phyloP scores from a whole-genome alignment of 2,888 invertebrate genomes.

The Eupithecia centaureata region DNA sequence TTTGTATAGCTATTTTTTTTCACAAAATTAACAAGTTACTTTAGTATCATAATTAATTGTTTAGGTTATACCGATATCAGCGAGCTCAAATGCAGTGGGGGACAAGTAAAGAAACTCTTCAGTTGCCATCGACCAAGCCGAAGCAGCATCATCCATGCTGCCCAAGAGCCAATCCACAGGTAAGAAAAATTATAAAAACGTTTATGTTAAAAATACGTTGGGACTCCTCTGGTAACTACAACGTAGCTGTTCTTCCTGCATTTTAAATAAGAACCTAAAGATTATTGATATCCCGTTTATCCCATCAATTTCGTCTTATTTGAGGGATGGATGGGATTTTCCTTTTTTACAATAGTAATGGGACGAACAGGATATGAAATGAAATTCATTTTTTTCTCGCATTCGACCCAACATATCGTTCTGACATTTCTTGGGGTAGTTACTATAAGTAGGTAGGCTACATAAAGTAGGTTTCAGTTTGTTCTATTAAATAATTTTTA shows the following conservation, averaged over 20 bases:
- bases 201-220: no score
- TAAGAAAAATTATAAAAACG: constrained; percentile 41
- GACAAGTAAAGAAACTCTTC: constrained; percentile 85
- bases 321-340: no score
- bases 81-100: constrained; percentile 87
- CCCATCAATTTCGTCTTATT: neutral
- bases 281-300: no score
- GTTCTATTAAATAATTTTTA: neutral
- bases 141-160: constrained; percentile 84
- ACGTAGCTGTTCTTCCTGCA: no score
- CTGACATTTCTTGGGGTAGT: neutral
- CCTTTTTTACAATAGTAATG: no score
- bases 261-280: no score
- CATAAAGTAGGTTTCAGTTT: neutral
- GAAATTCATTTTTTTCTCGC: neutral
- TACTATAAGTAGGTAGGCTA: no score
- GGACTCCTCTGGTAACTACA: no score
- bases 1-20: no score
- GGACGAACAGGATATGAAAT: neutral
- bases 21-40: no score
- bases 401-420: neutral
- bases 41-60: no score
- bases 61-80: constrained; percentile 87
- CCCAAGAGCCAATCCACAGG: constrained; percentile 73
- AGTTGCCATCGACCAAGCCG: constrained; percentile 73